Conservation (phyloP, 2,888 invertebrate species). For the Campoletis raptor region DNA sequence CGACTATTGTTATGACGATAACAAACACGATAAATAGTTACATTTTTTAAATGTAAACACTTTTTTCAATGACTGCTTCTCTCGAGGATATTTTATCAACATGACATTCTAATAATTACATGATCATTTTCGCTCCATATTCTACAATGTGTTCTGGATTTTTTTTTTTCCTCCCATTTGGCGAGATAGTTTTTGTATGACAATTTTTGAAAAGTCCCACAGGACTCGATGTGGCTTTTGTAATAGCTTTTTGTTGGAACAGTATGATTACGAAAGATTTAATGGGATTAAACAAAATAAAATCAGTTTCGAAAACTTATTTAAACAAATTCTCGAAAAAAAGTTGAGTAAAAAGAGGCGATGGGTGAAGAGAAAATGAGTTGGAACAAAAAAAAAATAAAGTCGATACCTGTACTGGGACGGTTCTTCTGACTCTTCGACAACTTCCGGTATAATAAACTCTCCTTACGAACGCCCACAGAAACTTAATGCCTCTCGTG, state of each 20-base stretch:
- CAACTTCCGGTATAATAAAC: slow-evolving; percentile 95
- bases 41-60: background rate
- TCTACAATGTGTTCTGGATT: too few species aligned
- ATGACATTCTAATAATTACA: background rate
- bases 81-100: background rate
- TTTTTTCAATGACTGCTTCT: background rate
- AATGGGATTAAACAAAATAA: background rate
- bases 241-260: too few species aligned
- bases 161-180: too few species aligned
- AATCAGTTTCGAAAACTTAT: background rate
- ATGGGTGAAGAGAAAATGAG: background rate
- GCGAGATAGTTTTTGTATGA: too few species aligned
- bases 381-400: background rate
- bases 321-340: background rate
- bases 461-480: slow-evolving; percentile 94
- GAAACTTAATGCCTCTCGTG: slow-evolving; percentile 94
- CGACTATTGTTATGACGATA: background rate
- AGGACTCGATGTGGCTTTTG: background rate
- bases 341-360: background rate
- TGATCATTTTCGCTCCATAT: too few species aligned
- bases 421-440: slow-evolving; percentile 90
- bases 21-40: background rate
- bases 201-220: background rate
- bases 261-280: background rate
- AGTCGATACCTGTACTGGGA: slow-evolving; percentile 89